phyloP scores from a whole-genome alignment of 2,888 invertebrate genomes.

The Epirrita christyi region DNA sequence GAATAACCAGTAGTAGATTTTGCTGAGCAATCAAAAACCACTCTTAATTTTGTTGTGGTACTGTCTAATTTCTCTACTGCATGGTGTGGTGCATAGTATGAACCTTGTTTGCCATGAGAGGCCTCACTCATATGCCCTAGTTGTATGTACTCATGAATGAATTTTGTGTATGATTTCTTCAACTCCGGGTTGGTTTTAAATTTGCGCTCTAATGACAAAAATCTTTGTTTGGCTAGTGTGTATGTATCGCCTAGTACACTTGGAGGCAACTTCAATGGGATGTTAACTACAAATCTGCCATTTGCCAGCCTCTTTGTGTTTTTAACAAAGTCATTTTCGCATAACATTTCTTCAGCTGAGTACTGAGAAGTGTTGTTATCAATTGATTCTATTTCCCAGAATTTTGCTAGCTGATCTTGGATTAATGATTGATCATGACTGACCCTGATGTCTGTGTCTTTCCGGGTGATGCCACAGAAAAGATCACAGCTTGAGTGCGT shows the following conservation, averaged over 20 bases:
- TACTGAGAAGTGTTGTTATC: too few species aligned
- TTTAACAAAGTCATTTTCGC: too few species aligned
- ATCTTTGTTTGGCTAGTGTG: not conserved
- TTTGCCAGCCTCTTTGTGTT: too few species aligned
- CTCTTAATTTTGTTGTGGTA: constrained; percentile 38
- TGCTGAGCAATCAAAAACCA: constrained; percentile 44
- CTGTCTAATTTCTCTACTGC: constrained; percentile 37
- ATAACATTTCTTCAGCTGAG: too few species aligned
- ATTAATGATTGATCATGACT: not conserved
- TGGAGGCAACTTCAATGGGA: too few species aligned
- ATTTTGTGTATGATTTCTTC: not conserved
- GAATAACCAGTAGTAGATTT: constrained; percentile 32
- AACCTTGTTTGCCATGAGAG: not conserved
- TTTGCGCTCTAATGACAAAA: not conserved
- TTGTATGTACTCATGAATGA: not conserved
- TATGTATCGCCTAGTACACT: not conserved
- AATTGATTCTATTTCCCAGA: too few species aligned
- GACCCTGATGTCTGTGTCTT: not conserved
- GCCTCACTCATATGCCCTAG: not conserved
- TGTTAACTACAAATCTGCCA: too few species aligned
- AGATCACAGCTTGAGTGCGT: not conserved
- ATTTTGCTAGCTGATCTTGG: too few species aligned
- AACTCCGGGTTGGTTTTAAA: not conserved
- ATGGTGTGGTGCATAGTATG: constrained; percentile 45
- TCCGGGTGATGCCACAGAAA: not conserved